Base-by-base conservation (phyloP, 2,888 invertebrate genomes). In the Trilocha varians region DNA sequence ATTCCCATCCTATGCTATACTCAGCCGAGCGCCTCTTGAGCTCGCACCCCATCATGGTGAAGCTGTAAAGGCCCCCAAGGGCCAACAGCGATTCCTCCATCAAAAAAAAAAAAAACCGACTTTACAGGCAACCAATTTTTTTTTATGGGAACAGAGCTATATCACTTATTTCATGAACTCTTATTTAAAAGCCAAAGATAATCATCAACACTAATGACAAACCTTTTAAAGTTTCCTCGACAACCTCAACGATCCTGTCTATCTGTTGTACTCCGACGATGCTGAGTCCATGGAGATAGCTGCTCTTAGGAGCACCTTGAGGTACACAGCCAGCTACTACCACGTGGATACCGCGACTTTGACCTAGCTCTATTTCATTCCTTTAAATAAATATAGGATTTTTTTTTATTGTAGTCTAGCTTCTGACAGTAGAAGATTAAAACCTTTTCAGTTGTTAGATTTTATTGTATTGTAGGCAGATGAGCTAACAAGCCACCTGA, bases 261-360 rank as follows among this genome's bases (percentile, higher is more conserved):
- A 99, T 99, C 85, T 99, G 99, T 62, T 99, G 98, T 0, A 99
- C 98, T 0, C 99, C 99, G n/a, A 99, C 93, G 1, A 98, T 90
- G 55, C 98, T 98, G 6, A 98, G 85, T 0, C 95, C 95, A 61
- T 91, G 86, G 14, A 93, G 73, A 46, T 88, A 89, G 1, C 76
- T 77, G 0, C 93, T 87, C 40, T 93, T 91, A 0, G 94, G 94
- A 1, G 94, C 94, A 0, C 97, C 98, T 78, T 98, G 98, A 0
- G 98, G 96, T 5, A 99, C 98, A 75, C 99, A 99, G 0, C 99
- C 99, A 0, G 99, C 97, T n/a, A 98, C 91, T 2, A 99, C 97
- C 13, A 99, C 89, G 54, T 91, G 90, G 55, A 97, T 95, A 0
- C 94, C 93, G 2, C 87, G 83, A 17, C 88, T 88, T 56, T 88